Evolutionary conservation across 2,888 invertebrate species (phyloP), one percentile per base, ranked within the genome.

Genomic region (Podabrus alpinus): DNA sequence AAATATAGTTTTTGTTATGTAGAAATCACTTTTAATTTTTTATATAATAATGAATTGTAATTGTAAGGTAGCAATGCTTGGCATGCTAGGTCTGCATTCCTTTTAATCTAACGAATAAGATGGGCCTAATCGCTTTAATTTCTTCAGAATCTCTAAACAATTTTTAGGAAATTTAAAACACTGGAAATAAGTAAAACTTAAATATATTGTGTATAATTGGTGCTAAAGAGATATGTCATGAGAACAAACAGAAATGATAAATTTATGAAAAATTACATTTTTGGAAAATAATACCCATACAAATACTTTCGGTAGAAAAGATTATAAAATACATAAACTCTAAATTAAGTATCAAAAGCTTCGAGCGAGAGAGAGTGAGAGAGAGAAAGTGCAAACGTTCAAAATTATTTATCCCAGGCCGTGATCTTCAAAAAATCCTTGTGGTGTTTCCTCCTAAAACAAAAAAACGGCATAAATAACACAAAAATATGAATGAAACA

Each of bases 361-460:
- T 45, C n/a, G 45, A 45, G n/a, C 1, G 29, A 29, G 29, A 19
- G n/a, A n/a, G 45, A 45, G n/a, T 1, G 29, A 29, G 29, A 19
- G n/a, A n/a, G n/a, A n/a, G n/a, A n/a, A n/a, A n/a, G 4, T 29
- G 11, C 3, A 29, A 45, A 5, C n/a, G 45, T 45, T 19, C 13
- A n/a, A n/a, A n/a, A n/a, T 13, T 4, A 21, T 3, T 92, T 94
- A 97, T 84, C 97, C 97, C 83, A 99, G 93, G 80, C 98, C 98
- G 88, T 98, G 98, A 90, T 99, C 99, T 88, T 99, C 99, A 89
- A 99, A 99, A 91, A 99, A 98, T 84, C 98, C 98, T 90, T 99
- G 98, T 72, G 98, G 98, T 73, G 98, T 99, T 91, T 99, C 98
- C 91, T 99, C 99, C 98, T 98, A 92, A 86, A 95, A 95, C 90